phyloP scores from a whole-genome alignment of 1,140 invertebrate species.

The Drosophila gunungcola region DNA sequence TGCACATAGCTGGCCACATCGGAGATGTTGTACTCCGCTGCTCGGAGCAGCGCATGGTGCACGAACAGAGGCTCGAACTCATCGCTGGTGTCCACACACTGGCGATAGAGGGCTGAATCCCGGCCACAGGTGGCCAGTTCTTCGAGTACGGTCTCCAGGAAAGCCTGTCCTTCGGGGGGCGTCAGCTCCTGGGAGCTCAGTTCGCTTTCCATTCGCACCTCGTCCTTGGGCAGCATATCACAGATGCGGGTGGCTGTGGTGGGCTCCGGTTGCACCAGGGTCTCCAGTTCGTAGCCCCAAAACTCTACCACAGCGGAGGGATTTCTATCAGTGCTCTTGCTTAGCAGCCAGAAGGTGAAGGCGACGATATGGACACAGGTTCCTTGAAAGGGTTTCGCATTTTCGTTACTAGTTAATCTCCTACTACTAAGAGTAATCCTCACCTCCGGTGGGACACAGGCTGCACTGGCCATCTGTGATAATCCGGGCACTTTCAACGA shows the following conservation, averaged over 20 bases:
- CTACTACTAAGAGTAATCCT: neutral
- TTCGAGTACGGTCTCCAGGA: conserved; percentile 68
- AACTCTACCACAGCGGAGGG: conserved; percentile 64
- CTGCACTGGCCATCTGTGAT: conserved; percentile 62
- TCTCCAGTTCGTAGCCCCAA: conserved; percentile 76
- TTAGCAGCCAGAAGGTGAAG: conserved; percentile 77
- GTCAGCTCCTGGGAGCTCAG: conserved; percentile 26
- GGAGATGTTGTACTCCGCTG: conserved; percentile 56
- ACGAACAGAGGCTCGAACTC: conserved; percentile 76
- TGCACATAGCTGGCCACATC: conserved; percentile 58
- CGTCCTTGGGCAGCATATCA: conserved; percentile 62
- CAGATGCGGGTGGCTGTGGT: conserved; percentile 52
- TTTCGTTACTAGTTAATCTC: neutral
- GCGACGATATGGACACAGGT: conserved; percentile 67
- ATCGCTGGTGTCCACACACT: conserved; percentile 66
- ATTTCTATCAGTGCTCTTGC: conserved; percentile 56
- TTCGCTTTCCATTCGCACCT: conserved; percentile 46
- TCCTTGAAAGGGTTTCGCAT: conserved; percentile 13
- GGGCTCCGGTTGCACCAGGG: conserved; percentile 59
- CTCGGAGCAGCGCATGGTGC: conserved; percentile 69
- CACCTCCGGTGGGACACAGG: conserved; percentile 41
- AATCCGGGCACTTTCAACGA: conserved; percentile 42
- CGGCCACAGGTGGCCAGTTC: conserved; percentile 65
- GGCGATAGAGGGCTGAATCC: conserved; percentile 69
- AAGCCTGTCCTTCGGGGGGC: conserved; percentile 55